Conservation (phyloP, 2,888 invertebrate genomes). For the Coelinius sp. region DNA sequence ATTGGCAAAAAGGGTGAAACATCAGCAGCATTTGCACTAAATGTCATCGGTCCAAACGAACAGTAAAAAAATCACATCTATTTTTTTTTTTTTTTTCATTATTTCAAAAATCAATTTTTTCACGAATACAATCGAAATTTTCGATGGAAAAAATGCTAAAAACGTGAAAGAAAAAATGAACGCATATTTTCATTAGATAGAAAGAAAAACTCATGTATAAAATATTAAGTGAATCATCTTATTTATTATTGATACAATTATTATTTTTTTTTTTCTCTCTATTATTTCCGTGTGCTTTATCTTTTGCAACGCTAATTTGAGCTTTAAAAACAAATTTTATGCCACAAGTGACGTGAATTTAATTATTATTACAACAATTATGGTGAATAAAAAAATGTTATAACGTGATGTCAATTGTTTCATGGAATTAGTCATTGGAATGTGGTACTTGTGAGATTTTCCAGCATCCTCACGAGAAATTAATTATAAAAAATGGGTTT, state of each 20-base stretch:
- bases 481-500: constrained; percentile 13
- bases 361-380: constrained; percentile 36
- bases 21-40: constrained; percentile 88
- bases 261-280: constrained; percentile 52
- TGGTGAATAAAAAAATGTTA: constrained; percentile 39
- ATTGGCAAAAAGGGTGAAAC: constrained; percentile 90
- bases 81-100: constrained; percentile 25
- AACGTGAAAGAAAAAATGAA: background rate
- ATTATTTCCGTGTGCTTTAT: constrained; percentile 52
- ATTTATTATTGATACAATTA: constrained; percentile 55
- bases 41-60: constrained; percentile 77
- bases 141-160: constrained; percentile 1
- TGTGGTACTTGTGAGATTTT: constrained; percentile 18
- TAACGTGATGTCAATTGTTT: constrained; percentile 36
- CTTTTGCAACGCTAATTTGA: constrained; percentile 57
- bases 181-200: constrained; percentile 44
- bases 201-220: constrained; percentile 48
- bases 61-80: constrained; percentile 63
- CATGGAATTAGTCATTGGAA: constrained; percentile 1
- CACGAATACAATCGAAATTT: constrained; percentile 18
- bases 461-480: constrained; percentile 43
- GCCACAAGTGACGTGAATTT: constrained; percentile 44
- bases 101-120: constrained; percentile 1
- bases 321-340: constrained; percentile 45
- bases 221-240: constrained; percentile 51